phyloP scores from a whole-genome alignment of 2,797 vertebrate species.

The Dromococcyx pavoninus region DNA sequence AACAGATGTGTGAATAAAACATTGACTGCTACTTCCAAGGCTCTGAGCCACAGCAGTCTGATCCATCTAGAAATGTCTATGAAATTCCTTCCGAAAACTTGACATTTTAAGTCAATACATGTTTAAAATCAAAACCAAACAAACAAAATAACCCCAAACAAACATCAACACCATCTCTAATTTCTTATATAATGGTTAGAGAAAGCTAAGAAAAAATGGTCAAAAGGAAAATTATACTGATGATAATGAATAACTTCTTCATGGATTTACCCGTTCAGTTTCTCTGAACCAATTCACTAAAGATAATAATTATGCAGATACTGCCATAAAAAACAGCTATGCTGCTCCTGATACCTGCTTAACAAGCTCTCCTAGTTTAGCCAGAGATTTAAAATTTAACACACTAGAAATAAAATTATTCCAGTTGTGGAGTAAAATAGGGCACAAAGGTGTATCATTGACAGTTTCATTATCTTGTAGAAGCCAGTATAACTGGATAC shows the following conservation, averaged over 20 bases:
- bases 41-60: background rate
- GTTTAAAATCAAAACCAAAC: too few relatives aligned
- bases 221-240: background rate
- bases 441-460: background rate
- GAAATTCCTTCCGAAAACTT: background rate
- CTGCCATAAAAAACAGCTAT: background rate
- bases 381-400: background rate
- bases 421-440: background rate
- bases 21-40: background rate
- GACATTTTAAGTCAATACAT: background rate
- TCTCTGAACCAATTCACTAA: conserved; percentile 7
- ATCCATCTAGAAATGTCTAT: background rate
- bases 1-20: background rate
- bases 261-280: background rate
- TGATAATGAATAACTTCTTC: background rate
- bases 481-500: background rate
- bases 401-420: background rate
- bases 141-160: too few relatives aligned
- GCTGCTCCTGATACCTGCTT: background rate
- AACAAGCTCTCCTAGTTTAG: background rate
- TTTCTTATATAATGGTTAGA: background rate
- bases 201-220: background rate
- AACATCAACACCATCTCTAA: background rate
- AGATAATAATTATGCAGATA: background rate
- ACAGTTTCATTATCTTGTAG: background rate